phyloP scores from a whole-genome alignment of 2,113 vertebrate species.

The Rhinoptilus africanus region DNA sequence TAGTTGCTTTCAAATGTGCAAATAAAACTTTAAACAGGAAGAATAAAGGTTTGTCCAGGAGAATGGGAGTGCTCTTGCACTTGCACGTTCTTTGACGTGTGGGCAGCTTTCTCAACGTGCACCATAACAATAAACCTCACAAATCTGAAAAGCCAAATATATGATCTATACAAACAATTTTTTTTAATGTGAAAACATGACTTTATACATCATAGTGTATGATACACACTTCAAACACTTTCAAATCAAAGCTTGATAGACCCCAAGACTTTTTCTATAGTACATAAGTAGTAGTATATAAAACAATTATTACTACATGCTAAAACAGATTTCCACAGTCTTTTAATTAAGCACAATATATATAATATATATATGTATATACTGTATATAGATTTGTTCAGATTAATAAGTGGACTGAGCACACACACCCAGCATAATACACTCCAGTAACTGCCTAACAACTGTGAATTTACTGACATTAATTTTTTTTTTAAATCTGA shows the following conservation, averaged over 20 bases:
- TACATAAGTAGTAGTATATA: conserved; percentile 38
- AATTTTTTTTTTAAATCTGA: conserved; percentile 23
- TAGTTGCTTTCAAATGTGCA: background rate
- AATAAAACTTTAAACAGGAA: background rate
- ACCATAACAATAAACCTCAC: background rate
- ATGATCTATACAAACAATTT: conserved; percentile 41
- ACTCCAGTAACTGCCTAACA: conserved; percentile 62
- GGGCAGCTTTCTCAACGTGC: background rate
- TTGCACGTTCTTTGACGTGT: background rate
- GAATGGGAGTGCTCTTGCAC: background rate
- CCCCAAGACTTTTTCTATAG: conserved; percentile 28
- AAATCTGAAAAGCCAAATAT: conserved; percentile 54
- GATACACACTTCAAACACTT: conserved; percentile 51
- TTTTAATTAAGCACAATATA: conserved; percentile 69
- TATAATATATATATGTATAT: conserved; percentile 23
- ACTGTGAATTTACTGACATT: conserved; percentile 44
- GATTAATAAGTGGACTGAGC: conserved; percentile 33
- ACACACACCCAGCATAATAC: conserved; percentile 62
- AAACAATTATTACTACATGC: conserved; percentile 56
- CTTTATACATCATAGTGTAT: conserved; percentile 38
- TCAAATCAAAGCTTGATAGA: conserved; percentile 41
- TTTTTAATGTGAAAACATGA: conserved; percentile 60
- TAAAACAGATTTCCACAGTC: conserved; percentile 54
- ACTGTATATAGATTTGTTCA: conserved; percentile 41
- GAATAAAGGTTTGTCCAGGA: background rate